Conservation (phyloP, 1,140 invertebrate genomes). For the Conopomorpha cramerella region DNA sequence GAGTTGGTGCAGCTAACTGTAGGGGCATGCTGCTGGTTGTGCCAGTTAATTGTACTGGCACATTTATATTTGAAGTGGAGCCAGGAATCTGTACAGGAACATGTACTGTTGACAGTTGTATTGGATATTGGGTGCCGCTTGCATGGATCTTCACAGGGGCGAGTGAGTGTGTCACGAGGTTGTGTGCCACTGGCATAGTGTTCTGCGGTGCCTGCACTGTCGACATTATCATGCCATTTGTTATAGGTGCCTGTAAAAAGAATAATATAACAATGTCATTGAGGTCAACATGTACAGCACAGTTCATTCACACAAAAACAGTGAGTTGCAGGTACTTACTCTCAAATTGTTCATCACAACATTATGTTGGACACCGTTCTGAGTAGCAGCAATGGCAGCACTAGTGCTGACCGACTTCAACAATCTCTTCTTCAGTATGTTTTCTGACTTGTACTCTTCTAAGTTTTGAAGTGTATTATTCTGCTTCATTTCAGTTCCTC, state of each 20-base stretch:
- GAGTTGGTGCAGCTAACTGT: slow-evolving; percentile 38
- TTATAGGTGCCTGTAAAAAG: slow-evolving; percentile 43
- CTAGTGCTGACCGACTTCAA: slow-evolving; percentile 35
- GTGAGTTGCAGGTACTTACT: slow-evolving; percentile 19
- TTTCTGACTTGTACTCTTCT: slow-evolving; percentile 52
- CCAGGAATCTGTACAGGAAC: slow-evolving; percentile 51
- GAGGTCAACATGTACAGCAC: slow-evolving; percentile 15
- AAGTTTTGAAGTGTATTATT: slow-evolving; percentile 58
- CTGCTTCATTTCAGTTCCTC: slow-evolving; percentile 54
- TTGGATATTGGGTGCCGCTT: slow-evolving; percentile 36
- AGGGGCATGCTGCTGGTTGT: slow-evolving; percentile 31
- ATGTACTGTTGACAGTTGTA: slow-evolving; percentile 48
- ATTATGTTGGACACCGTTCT: slow-evolving; percentile 45
- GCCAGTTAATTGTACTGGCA: slow-evolving; percentile 40
- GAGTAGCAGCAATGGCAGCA: slow-evolving; percentile 17
- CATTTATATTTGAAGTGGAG: slow-evolving; percentile 47
- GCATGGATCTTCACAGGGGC: slow-evolving; percentile 47
- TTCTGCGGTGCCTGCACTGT: slow-evolving; percentile 48
- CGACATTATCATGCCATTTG: slow-evolving; percentile 54
- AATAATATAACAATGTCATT: slow-evolving; percentile 22
- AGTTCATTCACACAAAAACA: slow-evolving; percentile 2
- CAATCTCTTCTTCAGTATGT: slow-evolving; percentile 57
- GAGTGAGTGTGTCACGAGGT: slow-evolving; percentile 43
- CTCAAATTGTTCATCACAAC: slow-evolving; percentile 50
- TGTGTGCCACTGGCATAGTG: slow-evolving; percentile 44